Evolutionary conservation across 2,797 vertebrate species (phyloP), one percentile per base, ranked within the genome.

Genomic region (Myotis planiceps): DNA sequence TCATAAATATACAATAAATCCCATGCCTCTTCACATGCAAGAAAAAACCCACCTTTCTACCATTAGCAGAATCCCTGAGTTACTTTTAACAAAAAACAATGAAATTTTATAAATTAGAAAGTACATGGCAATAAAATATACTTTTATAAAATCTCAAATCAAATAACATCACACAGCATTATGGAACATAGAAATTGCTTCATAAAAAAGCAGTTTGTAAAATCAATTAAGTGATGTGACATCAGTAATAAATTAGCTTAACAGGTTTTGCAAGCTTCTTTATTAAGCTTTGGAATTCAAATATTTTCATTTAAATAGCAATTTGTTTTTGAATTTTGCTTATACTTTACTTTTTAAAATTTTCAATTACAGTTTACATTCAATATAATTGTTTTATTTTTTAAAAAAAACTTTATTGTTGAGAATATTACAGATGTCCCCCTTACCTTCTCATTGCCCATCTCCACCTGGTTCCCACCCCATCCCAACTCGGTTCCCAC

Each of bases 251-350:
- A 42, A 82, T 13, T 80, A 80, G 45, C 32, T 69, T 78, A 71
- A 80, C 3, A 76, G 37, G 1, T 75, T 76, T 76, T 82, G 39
- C 23, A 90, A 92, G 27, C 5, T 84, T 90, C 27, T 60, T 89
- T 71, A 88, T 47, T 27, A 51, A 88, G 66, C 21, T 69, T 80
- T 91, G 51, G 32, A 34, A 92, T 49, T 93, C 60, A 92, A 72
- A 58, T 78, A 68, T 92, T 84, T 88, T 92, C 39, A 53, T 74
- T 89, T 91, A 49, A 92, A 58, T 4, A 63, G 25, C n/a, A 96
- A 78, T 32, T 60, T 72, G 14, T 51, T 47, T 76, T 32, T 51
- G 5, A 76, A 76, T 45, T 76, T 76, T 76, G n/a, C 23, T 49
- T 49, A 32, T 18, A 75, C 16, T 47, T 29, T 49, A 49, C 42